These are phyloP conservation scores for Copsychus sechellarum DNA, from an alignment of 2,113 vertebrate species.

Conservation along the genomic window DNA sequence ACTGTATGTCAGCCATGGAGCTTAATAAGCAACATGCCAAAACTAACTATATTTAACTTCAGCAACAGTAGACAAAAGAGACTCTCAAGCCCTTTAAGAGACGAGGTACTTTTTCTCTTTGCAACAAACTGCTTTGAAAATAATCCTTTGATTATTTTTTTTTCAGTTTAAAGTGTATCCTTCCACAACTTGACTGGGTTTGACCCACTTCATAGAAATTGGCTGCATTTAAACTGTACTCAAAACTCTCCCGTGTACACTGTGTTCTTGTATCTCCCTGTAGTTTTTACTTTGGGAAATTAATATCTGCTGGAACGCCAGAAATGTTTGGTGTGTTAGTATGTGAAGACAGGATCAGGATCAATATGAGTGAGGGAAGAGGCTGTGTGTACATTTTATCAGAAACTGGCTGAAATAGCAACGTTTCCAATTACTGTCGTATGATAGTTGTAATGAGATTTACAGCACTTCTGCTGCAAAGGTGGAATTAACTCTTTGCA, in stretches of 20 bases:
- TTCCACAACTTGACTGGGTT: slow-evolving; percentile 42
- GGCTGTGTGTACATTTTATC: background rate
- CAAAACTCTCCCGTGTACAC: slow-evolving; percentile 43
- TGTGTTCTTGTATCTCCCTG: slow-evolving; percentile 54
- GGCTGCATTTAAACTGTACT: slow-evolving; percentile 31
- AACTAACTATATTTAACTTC: slow-evolving; percentile 26
- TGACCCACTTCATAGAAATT: slow-evolving; percentile 43
- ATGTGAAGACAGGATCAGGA: background rate
- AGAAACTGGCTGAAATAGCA: background rate
- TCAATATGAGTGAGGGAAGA: background rate
- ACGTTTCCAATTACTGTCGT: background rate
- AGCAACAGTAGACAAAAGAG: slow-evolving; percentile 49
- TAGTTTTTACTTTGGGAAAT: slow-evolving; percentile 51
- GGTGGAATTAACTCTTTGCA: background rate
- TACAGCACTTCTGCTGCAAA: background rate
- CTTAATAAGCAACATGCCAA: slow-evolving; percentile 30
- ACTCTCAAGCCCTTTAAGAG: slow-evolving; percentile 7
- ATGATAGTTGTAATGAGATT: background rate
- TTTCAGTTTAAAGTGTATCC: background rate
- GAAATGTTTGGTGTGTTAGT: slow-evolving; percentile 26
- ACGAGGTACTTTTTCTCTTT: background rate
- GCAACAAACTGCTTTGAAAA: slow-evolving; percentile 43
- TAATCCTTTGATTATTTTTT: slow-evolving; percentile 10
- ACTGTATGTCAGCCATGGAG: background rate
- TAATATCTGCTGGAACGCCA: slow-evolving; percentile 23